Evolutionary conservation across 2,113 vertebrate species (phyloP).

Genomic region (Pandion haliaetus): DNA sequence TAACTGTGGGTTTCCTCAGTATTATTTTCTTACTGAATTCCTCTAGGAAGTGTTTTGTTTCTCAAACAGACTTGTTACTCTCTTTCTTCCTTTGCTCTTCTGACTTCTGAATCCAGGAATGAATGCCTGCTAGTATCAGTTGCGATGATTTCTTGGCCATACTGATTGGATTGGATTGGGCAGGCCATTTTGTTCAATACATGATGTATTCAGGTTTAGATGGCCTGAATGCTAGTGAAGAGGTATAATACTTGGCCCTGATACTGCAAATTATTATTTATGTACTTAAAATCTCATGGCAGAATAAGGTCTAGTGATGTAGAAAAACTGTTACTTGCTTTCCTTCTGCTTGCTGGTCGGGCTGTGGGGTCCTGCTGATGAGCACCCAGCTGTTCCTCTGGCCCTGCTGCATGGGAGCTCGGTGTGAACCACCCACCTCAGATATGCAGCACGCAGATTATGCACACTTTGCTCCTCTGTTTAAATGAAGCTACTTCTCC

Average conservation of each 20-base stretch:
- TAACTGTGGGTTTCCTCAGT: neutral
- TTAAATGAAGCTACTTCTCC: conserved; percentile 15
- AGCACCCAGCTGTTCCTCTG: neutral
- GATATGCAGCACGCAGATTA: neutral
- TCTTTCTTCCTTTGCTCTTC: neutral
- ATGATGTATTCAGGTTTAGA: neutral
- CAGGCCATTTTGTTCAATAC: neutral
- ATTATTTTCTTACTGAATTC: neutral
- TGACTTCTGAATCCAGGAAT: neutral
- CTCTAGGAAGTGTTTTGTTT: neutral
- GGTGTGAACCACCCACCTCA: neutral
- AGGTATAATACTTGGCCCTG: neutral
- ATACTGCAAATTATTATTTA: neutral
- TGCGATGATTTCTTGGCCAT: accelerated
- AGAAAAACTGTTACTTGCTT: neutral
- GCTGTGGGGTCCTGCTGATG: neutral
- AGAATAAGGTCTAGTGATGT: neutral
- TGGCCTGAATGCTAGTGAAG: neutral
- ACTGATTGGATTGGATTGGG: neutral
- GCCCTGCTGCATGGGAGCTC: neutral
- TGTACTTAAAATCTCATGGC: neutral
- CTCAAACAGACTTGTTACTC: neutral
- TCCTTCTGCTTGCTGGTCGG: neutral
- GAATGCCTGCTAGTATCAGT: neutral
- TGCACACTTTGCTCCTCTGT: neutral